phyloP scores from a whole-genome alignment of 2,113 vertebrate genomes.

The Cebus imitator region DNA sequence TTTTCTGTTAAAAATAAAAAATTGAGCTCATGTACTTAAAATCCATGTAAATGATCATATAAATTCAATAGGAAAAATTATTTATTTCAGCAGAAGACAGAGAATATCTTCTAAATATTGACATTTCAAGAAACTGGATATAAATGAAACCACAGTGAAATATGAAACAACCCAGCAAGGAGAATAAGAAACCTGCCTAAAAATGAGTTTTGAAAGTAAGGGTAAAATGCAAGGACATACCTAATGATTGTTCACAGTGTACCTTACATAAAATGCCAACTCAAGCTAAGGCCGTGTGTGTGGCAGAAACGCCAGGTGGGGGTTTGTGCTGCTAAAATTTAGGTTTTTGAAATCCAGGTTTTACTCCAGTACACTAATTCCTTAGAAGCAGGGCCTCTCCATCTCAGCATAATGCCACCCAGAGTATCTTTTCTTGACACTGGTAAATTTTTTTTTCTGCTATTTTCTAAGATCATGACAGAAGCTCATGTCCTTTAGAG shows the following conservation, averaged over 20 bases:
- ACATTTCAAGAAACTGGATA: background rate
- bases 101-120: background rate
- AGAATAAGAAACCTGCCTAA: background rate
- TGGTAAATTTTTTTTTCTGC: background rate
- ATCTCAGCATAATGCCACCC: background rate
- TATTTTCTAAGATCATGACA: background rate
- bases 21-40: background rate
- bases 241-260: background rate
- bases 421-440: background rate
- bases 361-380: background rate
- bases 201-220: background rate
- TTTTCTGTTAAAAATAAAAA: background rate
- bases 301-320: too few species aligned
- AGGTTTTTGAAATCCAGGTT: background rate
- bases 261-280: background rate
- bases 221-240: background rate
- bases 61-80: background rate
- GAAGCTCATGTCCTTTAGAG: background rate
- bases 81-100: background rate
- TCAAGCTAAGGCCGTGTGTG: background rate
- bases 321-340: background rate
- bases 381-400: background rate
- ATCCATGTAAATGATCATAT: background rate
- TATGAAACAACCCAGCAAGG: background rate
- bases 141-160: background rate